Percentiles rank a stretch among this genome's conserved stretches.
Evolutionary conservation across 1,140 invertebrate species (phyloP).

Genomic region (Pogonus chalceus): DNA sequence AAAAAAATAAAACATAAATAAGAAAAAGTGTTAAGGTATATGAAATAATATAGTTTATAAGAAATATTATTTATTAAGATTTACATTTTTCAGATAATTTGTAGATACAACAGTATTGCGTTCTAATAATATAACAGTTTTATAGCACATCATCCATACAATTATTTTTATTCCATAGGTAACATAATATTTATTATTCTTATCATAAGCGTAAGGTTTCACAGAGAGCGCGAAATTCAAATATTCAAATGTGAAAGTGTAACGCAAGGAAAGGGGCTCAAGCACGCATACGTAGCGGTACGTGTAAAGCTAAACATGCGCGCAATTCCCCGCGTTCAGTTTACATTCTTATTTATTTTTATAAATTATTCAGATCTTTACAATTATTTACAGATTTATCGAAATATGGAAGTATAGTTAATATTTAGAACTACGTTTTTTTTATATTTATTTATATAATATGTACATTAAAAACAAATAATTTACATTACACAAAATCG

Average conservation of each 20-base stretch:
- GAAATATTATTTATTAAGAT: slow-evolving; percentile 5
- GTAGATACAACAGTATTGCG: slow-evolving; percentile 3
- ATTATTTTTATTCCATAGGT: background rate
- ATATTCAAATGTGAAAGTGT: background rate
- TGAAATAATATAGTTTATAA: background rate
- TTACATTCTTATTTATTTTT: background rate
- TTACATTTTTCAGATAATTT: slow-evolving; percentile 2
- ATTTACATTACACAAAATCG: background rate
- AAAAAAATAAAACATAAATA: no score
- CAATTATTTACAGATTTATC: no score
- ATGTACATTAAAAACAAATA: background rate
- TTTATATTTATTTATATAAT: background rate
- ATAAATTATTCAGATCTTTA: background rate
- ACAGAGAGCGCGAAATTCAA: background rate
- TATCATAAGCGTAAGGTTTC: slow-evolving; percentile 29
- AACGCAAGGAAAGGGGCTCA: slow-evolving; percentile 1
- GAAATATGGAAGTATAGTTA: no score
- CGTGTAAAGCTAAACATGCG: background rate
- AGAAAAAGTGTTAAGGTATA: no score
- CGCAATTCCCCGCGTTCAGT: background rate
- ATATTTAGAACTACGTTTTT: no score
- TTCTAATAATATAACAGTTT: background rate
- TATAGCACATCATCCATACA: slow-evolving; percentile 6
- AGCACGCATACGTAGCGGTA: background rate
- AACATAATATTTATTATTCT: slow-evolving; percentile 19